Conservation (phyloP, 2,888 invertebrate species). For the Heteromurus nitidus region DNA sequence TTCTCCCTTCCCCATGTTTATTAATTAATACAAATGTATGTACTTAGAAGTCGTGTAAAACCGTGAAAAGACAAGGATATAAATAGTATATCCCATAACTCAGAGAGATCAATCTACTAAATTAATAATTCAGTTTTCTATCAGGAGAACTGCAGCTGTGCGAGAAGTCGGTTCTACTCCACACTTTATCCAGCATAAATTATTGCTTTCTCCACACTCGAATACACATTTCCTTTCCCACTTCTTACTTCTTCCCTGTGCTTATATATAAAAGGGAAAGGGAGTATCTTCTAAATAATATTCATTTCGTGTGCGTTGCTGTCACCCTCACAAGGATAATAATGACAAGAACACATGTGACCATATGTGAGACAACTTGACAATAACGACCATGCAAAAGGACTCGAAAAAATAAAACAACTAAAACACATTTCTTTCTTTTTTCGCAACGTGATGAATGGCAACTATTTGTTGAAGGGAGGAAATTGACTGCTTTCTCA, state of each 20-base stretch:
- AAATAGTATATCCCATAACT: too few relatives aligned
- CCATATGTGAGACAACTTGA: conserved; percentile 8
- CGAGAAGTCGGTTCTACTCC: not conserved
- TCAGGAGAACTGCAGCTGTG: conserved; percentile 3
- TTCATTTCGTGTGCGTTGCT: not conserved
- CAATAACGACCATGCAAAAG: conserved; percentile 24
- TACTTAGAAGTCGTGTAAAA: too few relatives aligned
- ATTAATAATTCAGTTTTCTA: conserved; percentile 17
- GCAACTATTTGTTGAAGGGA: not conserved
- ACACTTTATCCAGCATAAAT: not conserved
- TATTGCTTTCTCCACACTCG: not conserved
- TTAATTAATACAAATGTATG: too few relatives aligned
- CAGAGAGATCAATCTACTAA: not conserved
- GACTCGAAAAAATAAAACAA: not conserved
- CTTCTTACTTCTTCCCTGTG: too few relatives aligned
- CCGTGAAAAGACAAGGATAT: too few relatives aligned
- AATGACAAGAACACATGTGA: conserved; percentile 9
- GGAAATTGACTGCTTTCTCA: not conserved
- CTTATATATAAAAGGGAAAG: too few relatives aligned
- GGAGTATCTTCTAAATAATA: too few relatives aligned
- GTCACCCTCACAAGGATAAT: conserved; percentile 7
- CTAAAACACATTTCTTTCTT: not conserved
- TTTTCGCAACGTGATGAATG: conserved; percentile 19
- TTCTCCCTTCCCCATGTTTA: too few relatives aligned
- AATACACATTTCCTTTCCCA: not conserved